phyloP scores from a whole-genome alignment of 2,797 vertebrate genomes.

The Silurus lanzhouensis region DNA sequence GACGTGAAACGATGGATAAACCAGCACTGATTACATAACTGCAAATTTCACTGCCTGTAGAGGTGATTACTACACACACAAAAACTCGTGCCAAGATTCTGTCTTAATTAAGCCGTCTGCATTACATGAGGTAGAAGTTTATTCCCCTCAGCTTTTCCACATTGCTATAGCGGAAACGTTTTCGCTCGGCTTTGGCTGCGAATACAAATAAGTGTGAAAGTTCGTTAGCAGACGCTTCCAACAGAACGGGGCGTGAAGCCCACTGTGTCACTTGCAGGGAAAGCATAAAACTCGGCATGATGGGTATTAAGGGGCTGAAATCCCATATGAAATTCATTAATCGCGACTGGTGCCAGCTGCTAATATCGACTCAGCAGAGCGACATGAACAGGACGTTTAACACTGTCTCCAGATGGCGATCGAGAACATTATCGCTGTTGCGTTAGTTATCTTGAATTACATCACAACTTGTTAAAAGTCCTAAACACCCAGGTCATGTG shows the following conservation, averaged over 20 bases:
- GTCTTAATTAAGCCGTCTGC: not conserved
- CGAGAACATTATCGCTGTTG: not conserved
- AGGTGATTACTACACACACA: not conserved
- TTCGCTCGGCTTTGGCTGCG: not conserved
- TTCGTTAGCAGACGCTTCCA: not conserved
- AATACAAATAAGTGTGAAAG: not conserved
- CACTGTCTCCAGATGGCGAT: not conserved
- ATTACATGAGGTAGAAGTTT: not conserved
- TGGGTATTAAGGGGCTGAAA: not conserved
- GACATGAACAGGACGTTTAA: not conserved
- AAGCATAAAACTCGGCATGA: not conserved
- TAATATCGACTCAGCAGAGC: not conserved
- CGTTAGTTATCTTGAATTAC: not conserved
- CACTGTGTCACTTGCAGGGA: not conserved
- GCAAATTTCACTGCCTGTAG: slow-evolving; percentile 17
- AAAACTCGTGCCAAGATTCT: slow-evolving; percentile 5
- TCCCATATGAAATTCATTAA: not conserved
- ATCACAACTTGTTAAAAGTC: not conserved
- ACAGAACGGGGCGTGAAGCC: not conserved
- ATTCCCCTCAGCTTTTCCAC: not conserved
- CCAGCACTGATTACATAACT: slow-evolving; percentile 6
- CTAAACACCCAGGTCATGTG: too few species aligned
- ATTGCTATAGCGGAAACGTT: not conserved
- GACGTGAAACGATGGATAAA: not conserved
- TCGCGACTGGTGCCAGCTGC: not conserved